Conservation (phyloP, 2,888 invertebrate species). For the Chymomyza fuscimana region DNA sequence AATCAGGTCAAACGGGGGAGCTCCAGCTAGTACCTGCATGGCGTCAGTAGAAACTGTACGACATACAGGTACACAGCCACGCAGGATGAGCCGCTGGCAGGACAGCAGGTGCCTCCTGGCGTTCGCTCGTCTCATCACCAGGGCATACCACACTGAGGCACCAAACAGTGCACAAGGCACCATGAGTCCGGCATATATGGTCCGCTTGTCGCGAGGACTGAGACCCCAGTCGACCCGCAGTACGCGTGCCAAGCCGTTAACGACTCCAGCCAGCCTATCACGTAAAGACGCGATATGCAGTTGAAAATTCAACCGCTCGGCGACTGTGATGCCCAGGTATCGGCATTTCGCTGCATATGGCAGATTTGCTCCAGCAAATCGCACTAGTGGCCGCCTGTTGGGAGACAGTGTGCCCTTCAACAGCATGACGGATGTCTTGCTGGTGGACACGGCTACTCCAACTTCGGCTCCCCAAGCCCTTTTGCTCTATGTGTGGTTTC, state of each 20-base stretch:
- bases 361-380: conserved; percentile 1
- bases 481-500: no score
- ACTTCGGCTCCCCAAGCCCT: conserved; percentile 21
- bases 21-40: no score
- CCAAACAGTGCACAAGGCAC: no score
- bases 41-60: no score
- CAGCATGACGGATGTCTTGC: conserved; percentile 30
- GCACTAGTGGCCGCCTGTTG: conserved; percentile 1
- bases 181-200: conserved; percentile 13
- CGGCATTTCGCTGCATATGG: conserved; percentile 11
- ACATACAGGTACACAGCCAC: no score
- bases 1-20: no score
- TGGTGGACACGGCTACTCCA: conserved; percentile 24
- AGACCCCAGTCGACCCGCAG: conserved; percentile 20
- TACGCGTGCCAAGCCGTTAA: conserved; percentile 16
- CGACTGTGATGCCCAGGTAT: conserved; percentile 7
- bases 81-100: no score
- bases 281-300: conserved; percentile 12
- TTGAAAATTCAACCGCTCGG: conserved; percentile 5
- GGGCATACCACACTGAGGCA: no score
- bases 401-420: conserved; percentile 24
- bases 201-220: conserved; percentile 13
- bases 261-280: conserved; percentile 24
- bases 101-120: no score
- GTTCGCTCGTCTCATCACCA: no score